Evolutionary conservation across 2,797 vertebrate genomes (phyloP).

Genomic region (Rhabdophis nuchalis): DNA sequence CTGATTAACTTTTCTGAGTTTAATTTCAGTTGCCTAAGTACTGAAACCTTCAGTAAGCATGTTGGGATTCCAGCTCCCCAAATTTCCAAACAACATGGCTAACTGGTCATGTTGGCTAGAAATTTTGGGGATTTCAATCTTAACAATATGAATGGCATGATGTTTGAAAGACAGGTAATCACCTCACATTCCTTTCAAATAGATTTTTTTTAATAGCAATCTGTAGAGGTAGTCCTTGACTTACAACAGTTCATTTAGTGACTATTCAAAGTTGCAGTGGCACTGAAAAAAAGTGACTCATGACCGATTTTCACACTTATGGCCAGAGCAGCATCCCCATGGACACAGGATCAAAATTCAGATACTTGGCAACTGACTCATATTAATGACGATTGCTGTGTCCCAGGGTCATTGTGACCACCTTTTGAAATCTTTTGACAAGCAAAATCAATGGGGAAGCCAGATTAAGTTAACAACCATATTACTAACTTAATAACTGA

Average conservation of each 20-base stretch:
- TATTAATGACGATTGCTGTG: not conserved
- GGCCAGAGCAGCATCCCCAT: not conserved
- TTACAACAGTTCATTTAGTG: not conserved
- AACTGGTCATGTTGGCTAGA: not conserved
- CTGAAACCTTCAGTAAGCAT: not conserved
- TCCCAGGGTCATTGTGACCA: not conserved
- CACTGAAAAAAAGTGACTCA: not conserved
- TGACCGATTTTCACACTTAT: not conserved
- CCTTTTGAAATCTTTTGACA: not conserved
- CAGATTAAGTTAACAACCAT: not conserved
- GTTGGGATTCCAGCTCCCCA: not conserved
- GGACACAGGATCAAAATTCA: not conserved
- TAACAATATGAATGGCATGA: not conserved
- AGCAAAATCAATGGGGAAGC: not conserved
- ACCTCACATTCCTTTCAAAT: not conserved
- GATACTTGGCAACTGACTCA: not conserved
- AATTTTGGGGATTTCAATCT: not conserved
- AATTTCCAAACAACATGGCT: not conserved
- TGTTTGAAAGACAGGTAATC: not conserved
- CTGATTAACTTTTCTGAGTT: not conserved
- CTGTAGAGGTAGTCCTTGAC: not conserved
- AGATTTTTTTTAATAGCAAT: accelerated
- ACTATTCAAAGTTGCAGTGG: not conserved
- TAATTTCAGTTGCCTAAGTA: not conserved
- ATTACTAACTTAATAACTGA: not conserved